These are phyloP conservation scores for Tiliacea citrago DNA, from an alignment of 2,888 invertebrate genomes.

Conservation along the genomic window DNA sequence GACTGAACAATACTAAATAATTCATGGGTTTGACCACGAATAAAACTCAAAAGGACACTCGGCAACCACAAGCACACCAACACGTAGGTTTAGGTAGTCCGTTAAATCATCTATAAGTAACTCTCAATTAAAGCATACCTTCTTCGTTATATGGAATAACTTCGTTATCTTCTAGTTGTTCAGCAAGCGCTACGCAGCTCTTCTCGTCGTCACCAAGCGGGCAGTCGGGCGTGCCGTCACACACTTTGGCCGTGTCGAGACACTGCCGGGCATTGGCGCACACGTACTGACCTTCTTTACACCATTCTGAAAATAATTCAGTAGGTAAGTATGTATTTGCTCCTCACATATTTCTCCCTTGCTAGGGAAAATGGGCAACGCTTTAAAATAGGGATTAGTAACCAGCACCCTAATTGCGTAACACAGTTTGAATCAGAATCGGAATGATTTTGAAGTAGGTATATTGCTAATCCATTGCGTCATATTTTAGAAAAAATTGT, in stretches of 20 bases:
- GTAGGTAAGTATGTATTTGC: not conserved
- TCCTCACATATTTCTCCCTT: not conserved
- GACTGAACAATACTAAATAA: not conserved
- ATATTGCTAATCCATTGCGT: no score
- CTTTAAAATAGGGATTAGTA: not conserved
- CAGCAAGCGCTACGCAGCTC: slow-evolving; percentile 93
- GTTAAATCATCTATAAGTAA: not conserved
- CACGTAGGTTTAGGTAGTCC: not conserved
- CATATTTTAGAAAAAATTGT: no score
- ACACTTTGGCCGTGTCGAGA: slow-evolving; percentile 92
- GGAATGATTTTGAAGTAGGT: no score
- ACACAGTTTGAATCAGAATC: no score
- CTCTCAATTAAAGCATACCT: slow-evolving; percentile 79
- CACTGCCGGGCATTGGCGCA: slow-evolving; percentile 94
- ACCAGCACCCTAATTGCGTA: no score
- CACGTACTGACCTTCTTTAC: slow-evolving; percentile 93
- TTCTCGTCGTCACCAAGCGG: slow-evolving; percentile 94
- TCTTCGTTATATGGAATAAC: slow-evolving; percentile 91
- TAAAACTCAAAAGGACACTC: not conserved
- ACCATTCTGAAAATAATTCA: slow-evolving; percentile 92
- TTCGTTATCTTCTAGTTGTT: slow-evolving; percentile 89
- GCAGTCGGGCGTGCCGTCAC: slow-evolving; percentile 93
- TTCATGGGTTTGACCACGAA: not conserved
- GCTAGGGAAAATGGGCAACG: not conserved
- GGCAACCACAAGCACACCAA: not conserved